phyloP scores from a whole-genome alignment of 2,113 vertebrate genomes.

The Ia io region DNA sequence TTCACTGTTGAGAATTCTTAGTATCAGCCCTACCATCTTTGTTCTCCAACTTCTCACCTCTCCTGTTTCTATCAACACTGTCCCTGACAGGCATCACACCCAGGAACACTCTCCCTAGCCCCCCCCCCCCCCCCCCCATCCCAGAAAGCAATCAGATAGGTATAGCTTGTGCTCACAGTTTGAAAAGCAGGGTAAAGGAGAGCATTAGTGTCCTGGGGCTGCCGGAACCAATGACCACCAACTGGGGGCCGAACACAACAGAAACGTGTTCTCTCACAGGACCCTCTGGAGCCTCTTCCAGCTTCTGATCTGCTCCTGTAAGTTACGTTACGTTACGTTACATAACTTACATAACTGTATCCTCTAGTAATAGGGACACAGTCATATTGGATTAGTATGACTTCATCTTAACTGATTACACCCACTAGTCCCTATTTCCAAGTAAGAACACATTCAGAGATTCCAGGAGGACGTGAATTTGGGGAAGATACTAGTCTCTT shows the following conservation, averaged over 20 bases:
- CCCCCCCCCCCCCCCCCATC: neutral
- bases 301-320: neutral
- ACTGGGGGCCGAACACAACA: no score
- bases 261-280: neutral
- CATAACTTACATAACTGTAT: neutral
- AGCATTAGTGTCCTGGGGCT: neutral
- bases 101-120: neutral
- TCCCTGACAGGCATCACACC: neutral
- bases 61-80: neutral
- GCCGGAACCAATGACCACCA: neutral
- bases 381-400: no score
- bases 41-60: neutral
- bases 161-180: neutral
- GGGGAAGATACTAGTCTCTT: neutral
- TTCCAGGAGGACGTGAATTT: neutral
- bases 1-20: neutral
- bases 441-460: neutral
- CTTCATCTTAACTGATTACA: neutral
- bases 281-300: neutral
- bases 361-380: neutral
- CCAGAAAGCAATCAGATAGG: neutral
- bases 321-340: no score
- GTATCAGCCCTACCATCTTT: rapidly evolving
- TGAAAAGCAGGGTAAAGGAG: neutral
- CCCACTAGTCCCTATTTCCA: neutral